A percentile compares a stretch with the other conserved stretches of the same genome.
Conservation (phyloP, 1,140 invertebrate genomes). For the Leucophenga varia region DNA sequence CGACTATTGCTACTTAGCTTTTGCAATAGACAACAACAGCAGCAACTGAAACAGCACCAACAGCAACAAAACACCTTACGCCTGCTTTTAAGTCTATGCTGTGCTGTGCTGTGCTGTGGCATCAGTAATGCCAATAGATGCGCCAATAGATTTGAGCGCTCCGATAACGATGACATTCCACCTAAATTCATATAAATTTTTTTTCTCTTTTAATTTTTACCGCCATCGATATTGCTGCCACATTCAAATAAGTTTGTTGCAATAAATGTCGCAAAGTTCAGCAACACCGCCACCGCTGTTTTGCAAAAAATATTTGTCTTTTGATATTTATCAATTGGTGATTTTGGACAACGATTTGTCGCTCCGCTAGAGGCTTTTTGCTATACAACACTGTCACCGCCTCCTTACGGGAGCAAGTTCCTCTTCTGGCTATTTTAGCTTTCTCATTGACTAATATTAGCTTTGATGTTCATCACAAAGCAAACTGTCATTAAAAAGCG, state of each 20-base stretch:
- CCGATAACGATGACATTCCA: constrained; percentile 52
- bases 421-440: too few relatives aligned
- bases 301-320: too few relatives aligned
- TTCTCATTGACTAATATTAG: too few relatives aligned
- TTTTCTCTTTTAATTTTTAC: constrained; percentile 52
- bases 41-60: constrained; percentile 14
- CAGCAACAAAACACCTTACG: constrained; percentile 15
- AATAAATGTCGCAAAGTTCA: neutral
- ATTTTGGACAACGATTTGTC: too few relatives aligned
- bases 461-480: too few relatives aligned
- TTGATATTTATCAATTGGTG: too few relatives aligned
- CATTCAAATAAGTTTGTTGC: too few relatives aligned
- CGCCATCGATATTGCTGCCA: constrained; percentile 13
- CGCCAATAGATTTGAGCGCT: constrained; percentile 46
- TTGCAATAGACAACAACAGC: constrained; percentile 1
- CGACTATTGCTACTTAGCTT: constrained; percentile 14
- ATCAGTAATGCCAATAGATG: constrained; percentile 22
- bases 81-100: constrained; percentile 17
- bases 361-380: too few relatives aligned
- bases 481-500: too few relatives aligned
- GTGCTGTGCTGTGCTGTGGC: neutral
- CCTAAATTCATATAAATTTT: constrained; percentile 55
- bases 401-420: too few relatives aligned
- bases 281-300: neutral
- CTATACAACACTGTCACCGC: too few relatives aligned